phyloP scores from a whole-genome alignment of 64 coral and sea anemone genomes.

The Orbicella faveolata region DNA sequence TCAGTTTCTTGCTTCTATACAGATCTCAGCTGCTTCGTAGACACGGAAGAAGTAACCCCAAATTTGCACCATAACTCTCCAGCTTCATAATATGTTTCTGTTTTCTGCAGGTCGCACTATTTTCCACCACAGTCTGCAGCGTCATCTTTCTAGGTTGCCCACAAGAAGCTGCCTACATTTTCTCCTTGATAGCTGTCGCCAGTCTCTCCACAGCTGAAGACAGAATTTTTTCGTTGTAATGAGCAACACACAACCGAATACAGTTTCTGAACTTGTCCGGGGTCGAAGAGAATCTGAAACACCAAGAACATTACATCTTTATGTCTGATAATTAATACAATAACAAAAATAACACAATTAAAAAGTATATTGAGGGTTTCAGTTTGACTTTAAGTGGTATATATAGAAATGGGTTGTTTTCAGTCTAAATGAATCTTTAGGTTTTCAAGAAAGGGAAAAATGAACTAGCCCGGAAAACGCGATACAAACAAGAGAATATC shows the following conservation, averaged over 20 bases:
- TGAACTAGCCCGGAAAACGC: neutral
- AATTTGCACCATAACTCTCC: too few relatives aligned
- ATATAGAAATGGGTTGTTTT: too few relatives aligned
- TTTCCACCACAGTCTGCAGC: neutral
- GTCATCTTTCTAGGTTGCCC: neutral
- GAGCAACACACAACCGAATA: slow-evolving; percentile 21
- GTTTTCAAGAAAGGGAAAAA: neutral
- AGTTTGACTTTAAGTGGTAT: too few relatives aligned
- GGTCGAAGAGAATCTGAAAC: neutral
- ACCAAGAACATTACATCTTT: too few relatives aligned
- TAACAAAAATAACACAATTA: too few relatives aligned
- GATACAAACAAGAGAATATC: too few relatives aligned
- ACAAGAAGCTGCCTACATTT: neutral
- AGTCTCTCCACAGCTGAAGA: slow-evolving; percentile 3
- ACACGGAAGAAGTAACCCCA: too few relatives aligned
- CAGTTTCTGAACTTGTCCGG: slow-evolving; percentile 17
- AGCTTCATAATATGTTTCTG: neutral
- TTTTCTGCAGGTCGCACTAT: neutral
- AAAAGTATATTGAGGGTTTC: too few relatives aligned
- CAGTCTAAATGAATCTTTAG: too few relatives aligned
- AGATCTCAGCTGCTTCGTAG: too few relatives aligned
- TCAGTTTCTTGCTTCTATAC: too few relatives aligned
- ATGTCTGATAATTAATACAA: too few relatives aligned
- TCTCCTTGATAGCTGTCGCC: slow-evolving; percentile 17
- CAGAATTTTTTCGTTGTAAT: slow-evolving; percentile 22